Conservation (phyloP, 1,140 invertebrate species). For the Drosophila yakuba region DNA sequence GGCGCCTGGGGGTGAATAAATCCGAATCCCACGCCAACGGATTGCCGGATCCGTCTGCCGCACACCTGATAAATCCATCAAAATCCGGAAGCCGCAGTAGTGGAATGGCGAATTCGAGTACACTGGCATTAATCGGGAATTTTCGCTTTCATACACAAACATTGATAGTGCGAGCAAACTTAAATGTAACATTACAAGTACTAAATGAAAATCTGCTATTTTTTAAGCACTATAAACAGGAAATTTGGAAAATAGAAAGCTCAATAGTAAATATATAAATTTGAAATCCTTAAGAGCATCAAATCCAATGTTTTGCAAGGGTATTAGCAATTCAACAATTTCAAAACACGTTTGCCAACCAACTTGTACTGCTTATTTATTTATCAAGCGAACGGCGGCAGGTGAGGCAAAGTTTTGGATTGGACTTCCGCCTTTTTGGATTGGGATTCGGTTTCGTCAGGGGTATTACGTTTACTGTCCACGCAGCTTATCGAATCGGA, state of each 20-base stretch:
- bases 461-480: constrained; percentile 19
- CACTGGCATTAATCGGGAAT: neutral
- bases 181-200: too few relatives aligned
- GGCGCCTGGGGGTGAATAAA: constrained; percentile 2
- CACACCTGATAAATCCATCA: constrained; percentile 56
- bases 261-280: too few relatives aligned
- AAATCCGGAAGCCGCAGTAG: constrained; percentile 40
- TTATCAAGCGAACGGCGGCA: constrained; percentile 44
- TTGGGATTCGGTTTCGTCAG: constrained; percentile 29
- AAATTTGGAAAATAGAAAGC: neutral
- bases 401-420: constrained; percentile 22
- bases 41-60: constrained; percentile 4
- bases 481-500: constrained; percentile 62
- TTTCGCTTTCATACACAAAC: too few relatives aligned
- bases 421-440: constrained; percentile 15
- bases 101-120: constrained; percentile 26
- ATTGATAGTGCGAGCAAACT: too few relatives aligned
- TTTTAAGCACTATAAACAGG: too few relatives aligned
- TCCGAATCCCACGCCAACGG: constrained; percentile 5
- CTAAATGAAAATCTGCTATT: too few relatives aligned
- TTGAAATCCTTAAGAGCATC: neutral
- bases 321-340: neutral
- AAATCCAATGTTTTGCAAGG: neutral
- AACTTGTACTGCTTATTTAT: constrained; percentile 43
- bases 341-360: neutral